Base-by-base conservation (phyloP, 2,797 vertebrate species). In the Geotrypetes seraphini region DNA sequence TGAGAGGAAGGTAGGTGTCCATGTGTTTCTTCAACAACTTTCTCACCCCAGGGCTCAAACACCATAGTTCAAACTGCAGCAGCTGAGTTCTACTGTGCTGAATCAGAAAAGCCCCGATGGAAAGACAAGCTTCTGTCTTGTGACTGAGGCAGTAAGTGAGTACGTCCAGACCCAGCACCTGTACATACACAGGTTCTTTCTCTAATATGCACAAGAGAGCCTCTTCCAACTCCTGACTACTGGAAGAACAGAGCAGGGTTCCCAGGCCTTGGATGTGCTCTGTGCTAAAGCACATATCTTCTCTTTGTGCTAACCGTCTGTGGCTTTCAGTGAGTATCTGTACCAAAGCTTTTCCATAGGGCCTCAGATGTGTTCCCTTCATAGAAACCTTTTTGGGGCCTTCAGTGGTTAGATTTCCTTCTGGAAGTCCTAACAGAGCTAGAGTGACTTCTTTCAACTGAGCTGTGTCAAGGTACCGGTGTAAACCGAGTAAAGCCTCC, bases 21-120 rank as follows among this genome's bases (percentile, higher is more conserved):
- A 42, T 50, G 13, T 65, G 47, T 4, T 62, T 54, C 13, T 23
- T 72, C 14, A 96, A 53, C 31, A 30, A 28, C 34, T 53, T 58
- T 19, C 50, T 44, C 16, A 63, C 42, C 4, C 28, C 49, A 1
- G 64, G 44, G 54, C 66, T 71, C 17, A 84, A 40, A 40, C 90
- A 94, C 92, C 93, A 97, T 16, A 70, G 33, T 67, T 97, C 90
- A 2, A 97, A 94, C 41, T 68, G 53, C 33, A 97, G 75, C 26
- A 86, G 60, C 33, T 96, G 90, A 9, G 85, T 71, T 19, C 73
- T 70, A 60, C 82, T 84, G 61, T 81, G 73, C 31, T 52, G 63
- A 30, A 97, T 61, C 50, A 97, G 69, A 23, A 86, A 20, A 8
- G 53, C 19, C 0, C 57, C 80, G 0, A 82, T 44, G 19, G 48